Base-by-base conservation (phyloP, 2,888 invertebrate genomes). In the Stegana nigrithorax region DNA sequence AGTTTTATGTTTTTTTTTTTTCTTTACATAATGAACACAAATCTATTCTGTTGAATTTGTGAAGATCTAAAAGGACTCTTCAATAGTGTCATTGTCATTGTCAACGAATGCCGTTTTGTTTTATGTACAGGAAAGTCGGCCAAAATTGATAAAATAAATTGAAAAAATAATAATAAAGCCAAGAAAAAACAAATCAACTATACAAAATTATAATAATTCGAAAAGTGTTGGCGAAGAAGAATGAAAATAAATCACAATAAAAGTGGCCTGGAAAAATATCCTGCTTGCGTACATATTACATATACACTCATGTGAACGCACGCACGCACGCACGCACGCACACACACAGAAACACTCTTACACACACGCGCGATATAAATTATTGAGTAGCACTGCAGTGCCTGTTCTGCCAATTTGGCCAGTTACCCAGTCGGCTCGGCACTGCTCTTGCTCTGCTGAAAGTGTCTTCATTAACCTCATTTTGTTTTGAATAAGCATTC, bases 51-150 rank as follows among this genome's bases (percentile, higher is more conserved):
- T 53, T 53, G 44, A 45, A 27, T 53, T 59, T 56, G 50, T 32
- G 58, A n/a, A n/a, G n/a, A n/a, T 51, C 60, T 56, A 27, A 60
- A 32, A 45, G 62, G 56, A 47, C 61, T 62, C 68, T 66, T 67
- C 70, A 72, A 67, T 75, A 74, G 75, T 75, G 76, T 75, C 76
- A 78, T 77, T 74, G 75, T 77, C 75, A 75, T 75, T 77, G 79
- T 69, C 75, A 75, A 55, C 19, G 60, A 59, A 39, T 68, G 67
- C 69, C 70, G 36, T 8, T 32, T 57, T 67, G 65, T n/a, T n/a
- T n/a, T n/a, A n/a, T n/a, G n/a, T n/a, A n/a, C n/a, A n/a, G n/a
- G 65, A 67, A 66, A 63, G 62, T 62, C 7, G 8, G 14, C 12
- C 2, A 55, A 53, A 55, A 29, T 17, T 27, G 10, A 10, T 12